Conservation (phyloP, 2,797 vertebrate genomes). For the Silurus lanzhouensis region DNA sequence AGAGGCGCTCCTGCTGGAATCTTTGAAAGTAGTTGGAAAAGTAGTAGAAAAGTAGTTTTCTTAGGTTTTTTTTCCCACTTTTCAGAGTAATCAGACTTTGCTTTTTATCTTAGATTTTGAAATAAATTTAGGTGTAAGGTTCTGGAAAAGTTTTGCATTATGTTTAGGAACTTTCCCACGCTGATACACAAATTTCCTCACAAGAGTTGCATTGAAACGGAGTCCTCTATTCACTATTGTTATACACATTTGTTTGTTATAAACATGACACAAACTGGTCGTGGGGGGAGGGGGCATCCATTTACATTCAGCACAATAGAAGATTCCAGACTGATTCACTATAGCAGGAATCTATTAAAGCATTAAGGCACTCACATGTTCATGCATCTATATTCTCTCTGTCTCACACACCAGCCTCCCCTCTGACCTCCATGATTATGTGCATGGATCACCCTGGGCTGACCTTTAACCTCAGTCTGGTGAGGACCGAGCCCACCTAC, state of each 20-base stretch:
- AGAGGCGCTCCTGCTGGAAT: neutral
- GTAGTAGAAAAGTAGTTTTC: no score
- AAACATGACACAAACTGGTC: neutral
- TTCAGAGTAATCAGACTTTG: neutral
- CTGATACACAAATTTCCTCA: neutral
- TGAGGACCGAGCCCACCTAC: slow-evolving; percentile 85
- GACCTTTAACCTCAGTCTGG: slow-evolving; percentile 86
- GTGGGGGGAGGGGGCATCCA: neutral
- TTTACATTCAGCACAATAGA: neutral
- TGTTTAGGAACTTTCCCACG: neutral
- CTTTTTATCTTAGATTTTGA: no score
- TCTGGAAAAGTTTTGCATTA: neutral
- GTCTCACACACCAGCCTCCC: slow-evolving; percentile 69
- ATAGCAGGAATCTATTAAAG: neutral
- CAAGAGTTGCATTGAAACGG: neutral
- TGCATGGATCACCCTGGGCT: slow-evolving; percentile 83
- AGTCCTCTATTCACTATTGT: neutral
- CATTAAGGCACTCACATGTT: neutral
- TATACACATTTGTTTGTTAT: neutral
- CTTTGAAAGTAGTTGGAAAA: neutral
- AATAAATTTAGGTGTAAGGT: neutral
- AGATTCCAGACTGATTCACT: neutral
- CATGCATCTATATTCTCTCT: neutral
- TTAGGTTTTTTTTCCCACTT: neutral
- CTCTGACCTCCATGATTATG: slow-evolving; percentile 83